Percentiles rank a stretch among this genome's conserved stretches.
Conservation (phyloP, 1,140 invertebrate species). For the Eurytemora carolleeae region DNA sequence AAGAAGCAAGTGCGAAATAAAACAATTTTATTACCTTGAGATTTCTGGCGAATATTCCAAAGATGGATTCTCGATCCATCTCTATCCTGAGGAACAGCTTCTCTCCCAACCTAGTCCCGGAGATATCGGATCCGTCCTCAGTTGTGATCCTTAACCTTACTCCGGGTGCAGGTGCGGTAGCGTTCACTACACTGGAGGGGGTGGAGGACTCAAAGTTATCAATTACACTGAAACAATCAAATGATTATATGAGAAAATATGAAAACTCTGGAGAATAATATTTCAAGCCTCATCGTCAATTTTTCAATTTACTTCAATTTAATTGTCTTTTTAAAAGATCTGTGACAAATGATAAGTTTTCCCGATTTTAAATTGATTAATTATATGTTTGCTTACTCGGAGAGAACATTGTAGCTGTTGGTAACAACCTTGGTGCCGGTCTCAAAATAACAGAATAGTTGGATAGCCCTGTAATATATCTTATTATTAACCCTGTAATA, state of each 20-base stretch:
- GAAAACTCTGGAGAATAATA: no score
- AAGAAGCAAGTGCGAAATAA: no score
- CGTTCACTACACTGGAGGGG: conserved; percentile 24
- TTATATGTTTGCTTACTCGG: conserved; percentile 24
- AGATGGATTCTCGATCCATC: conserved; percentile 23
- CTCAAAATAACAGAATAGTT: conserved; percentile 32
- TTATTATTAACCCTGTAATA: no score
- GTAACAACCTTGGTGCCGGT: conserved; percentile 26
- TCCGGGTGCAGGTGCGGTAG: conserved; percentile 25
- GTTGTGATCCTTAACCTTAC: conserved; percentile 26
- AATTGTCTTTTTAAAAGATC: no score
- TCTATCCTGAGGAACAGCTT: conserved; percentile 25
- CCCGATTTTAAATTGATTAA: no score
- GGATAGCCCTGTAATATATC: conserved; percentile 28
- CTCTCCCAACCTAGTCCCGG: conserved; percentile 25
- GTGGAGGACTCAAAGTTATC: conserved; percentile 4
- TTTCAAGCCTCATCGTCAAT: neutral
- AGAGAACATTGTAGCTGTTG: conserved; percentile 23
- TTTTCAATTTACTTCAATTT: neutral
- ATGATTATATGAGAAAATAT: no score
- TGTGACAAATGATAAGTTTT: no score
- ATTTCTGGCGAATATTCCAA: conserved; percentile 11
- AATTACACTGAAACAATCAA: neutral
- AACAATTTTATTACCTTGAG: neutral
- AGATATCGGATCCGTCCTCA: conserved; percentile 23